Conservation (phyloP, 2,113 vertebrate species). For the Nycticebus coucang region DNA sequence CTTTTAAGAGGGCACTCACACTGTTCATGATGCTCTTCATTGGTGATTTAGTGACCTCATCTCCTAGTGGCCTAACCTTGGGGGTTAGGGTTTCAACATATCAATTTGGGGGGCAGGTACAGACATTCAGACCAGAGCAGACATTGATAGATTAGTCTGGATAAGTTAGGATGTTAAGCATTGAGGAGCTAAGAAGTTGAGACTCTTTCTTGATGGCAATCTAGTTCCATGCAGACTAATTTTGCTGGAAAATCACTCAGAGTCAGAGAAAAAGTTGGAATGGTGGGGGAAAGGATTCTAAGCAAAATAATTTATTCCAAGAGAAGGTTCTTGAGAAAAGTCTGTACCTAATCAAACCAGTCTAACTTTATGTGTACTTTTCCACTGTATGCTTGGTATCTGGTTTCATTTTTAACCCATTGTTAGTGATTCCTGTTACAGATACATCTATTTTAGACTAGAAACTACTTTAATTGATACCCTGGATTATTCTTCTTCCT, state of each 20-base stretch:
- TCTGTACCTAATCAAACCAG: slow-evolving; percentile 46
- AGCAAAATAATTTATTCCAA: slow-evolving; percentile 57
- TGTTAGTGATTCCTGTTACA: slow-evolving; percentile 15
- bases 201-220: not conserved
- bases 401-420: slow-evolving; percentile 45
- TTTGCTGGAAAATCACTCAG: slow-evolving; percentile 46
- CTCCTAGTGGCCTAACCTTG: not conserved
- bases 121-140: not conserved
- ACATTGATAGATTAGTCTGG: not conserved
- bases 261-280: not conserved
- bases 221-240: not conserved
- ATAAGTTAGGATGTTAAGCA: not conserved
- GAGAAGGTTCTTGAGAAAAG: slow-evolving; percentile 18
- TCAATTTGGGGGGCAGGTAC: not conserved
- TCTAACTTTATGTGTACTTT: slow-evolving; percentile 45
- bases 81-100: not conserved
- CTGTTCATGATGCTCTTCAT: not conserved
- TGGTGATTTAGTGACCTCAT: not conserved
- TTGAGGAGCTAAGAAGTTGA: not conserved
- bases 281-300: not conserved
- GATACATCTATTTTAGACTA: slow-evolving; percentile 4
- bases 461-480: slow-evolving; percentile 33
- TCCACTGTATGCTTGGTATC: not conserved
- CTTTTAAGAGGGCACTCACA: not conserved
- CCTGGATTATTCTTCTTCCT: not conserved